A percentile compares a stretch with the other conserved stretches of the same genome.
phyloP scores from a whole-genome alignment of 2,888 invertebrate species.

The Perizoma affinitatum region DNA sequence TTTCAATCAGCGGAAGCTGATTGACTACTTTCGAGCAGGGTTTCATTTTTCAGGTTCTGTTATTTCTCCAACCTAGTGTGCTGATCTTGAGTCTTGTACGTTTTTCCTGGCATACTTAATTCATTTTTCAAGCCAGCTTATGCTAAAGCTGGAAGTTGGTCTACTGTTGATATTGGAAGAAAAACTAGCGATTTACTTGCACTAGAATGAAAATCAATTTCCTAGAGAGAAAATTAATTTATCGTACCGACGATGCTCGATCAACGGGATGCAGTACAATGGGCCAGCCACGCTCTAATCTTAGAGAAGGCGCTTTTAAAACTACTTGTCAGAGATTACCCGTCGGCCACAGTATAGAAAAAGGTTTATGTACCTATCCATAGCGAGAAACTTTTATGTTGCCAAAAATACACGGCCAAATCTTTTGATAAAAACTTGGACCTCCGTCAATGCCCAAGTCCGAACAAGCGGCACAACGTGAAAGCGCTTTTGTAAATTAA shows the following conservation, averaged over 20 bases:
- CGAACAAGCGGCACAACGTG: constrained; percentile 24
- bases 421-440: constrained; percentile 43
- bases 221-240: constrained; percentile 62
- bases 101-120: constrained; percentile 22
- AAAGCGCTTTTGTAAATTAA: constrained; percentile 45
- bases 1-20: too few species aligned
- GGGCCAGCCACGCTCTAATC: constrained; percentile 53
- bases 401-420: constrained; percentile 39
- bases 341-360: constrained; percentile 39
- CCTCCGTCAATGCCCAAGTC: constrained; percentile 43
- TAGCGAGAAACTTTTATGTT: constrained; percentile 39
- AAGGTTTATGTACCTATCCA: constrained; percentile 38
- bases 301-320: constrained; percentile 56
- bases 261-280: constrained; percentile 60
- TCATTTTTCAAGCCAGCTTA: constrained; percentile 33
- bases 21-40: too few species aligned
- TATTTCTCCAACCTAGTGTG: not conserved
- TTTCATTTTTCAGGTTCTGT: too few species aligned
- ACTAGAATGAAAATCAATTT: constrained; percentile 67
- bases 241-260: constrained; percentile 56
- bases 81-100: not conserved
- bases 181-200: constrained; percentile 52
- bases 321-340: constrained; percentile 54
- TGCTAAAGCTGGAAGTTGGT: constrained; percentile 39
- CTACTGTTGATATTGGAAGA: constrained; percentile 46